phyloP scores from a whole-genome alignment of 2,888 invertebrate species.

The Pristionchus arcanus region DNA sequence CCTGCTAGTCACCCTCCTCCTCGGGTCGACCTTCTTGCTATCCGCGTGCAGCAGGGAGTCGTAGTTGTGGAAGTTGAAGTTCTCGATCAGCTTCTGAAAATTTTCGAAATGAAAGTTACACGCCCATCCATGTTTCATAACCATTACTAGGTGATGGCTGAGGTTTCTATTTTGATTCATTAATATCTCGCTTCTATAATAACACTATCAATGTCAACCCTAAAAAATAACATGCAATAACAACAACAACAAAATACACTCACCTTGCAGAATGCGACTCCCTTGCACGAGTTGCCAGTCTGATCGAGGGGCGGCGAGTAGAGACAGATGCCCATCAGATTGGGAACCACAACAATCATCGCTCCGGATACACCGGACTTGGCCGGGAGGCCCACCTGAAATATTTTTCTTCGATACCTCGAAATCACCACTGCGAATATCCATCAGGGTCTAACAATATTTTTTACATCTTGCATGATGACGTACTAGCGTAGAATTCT shows the following conservation, averaged over 20 bases:
- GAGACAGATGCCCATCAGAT: constrained; percentile 74
- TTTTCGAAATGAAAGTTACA: neutral
- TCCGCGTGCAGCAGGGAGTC: constrained; percentile 89
- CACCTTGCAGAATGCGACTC: constrained; percentile 91
- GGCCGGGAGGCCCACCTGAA: constrained; percentile 82
- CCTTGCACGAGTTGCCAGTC: constrained; percentile 92
- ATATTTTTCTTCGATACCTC: neutral
- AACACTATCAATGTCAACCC: neutral
- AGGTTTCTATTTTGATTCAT: too few species aligned
- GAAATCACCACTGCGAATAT: neutral
- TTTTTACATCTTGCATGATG: too few species aligned
- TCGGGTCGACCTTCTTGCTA: constrained; percentile 93
- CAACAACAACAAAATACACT: neutral
- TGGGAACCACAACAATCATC: constrained; percentile 87
- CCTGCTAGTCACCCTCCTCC: constrained; percentile 79
- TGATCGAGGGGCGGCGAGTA: constrained; percentile 88
- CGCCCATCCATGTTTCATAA: neutral
- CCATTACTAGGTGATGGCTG: too few species aligned
- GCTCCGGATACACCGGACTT: constrained; percentile 88
- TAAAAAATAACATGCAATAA: neutral
- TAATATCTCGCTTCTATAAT: too few species aligned
- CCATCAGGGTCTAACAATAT: neutral
- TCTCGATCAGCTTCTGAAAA: constrained; percentile 84
- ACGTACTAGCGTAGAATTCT: too few species aligned
- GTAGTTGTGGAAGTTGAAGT: constrained; percentile 97